Evolutionary conservation across 2,888 invertebrate genomes (phyloP).

Genomic region (Mythimna loreyi): DNA sequence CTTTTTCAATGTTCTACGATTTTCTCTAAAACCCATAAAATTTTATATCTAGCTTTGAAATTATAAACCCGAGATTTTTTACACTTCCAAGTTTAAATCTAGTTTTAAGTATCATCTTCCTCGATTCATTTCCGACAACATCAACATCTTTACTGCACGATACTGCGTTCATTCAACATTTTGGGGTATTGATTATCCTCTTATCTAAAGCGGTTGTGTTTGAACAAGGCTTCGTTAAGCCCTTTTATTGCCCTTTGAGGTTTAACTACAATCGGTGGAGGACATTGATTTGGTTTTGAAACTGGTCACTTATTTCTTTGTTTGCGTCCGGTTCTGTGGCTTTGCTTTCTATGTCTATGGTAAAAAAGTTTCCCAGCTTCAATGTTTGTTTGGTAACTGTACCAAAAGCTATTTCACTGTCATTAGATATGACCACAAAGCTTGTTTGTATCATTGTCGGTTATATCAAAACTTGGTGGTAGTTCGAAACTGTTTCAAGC

Average conservation of each 20-base stretch:
- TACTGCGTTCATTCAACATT: constrained; percentile 62
- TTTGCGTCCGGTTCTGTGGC: constrained; percentile 35
- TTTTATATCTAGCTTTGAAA: constrained; percentile 16
- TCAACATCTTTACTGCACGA: constrained; percentile 23
- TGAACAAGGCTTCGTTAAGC: constrained; percentile 78
- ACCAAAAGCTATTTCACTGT: constrained; percentile 26
- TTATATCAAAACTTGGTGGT: constrained; percentile 55
- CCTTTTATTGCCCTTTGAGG: constrained; percentile 77
- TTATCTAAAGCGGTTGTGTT: constrained; percentile 79
- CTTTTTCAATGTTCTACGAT: constrained; percentile 64
- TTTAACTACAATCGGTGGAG: constrained; percentile 69
- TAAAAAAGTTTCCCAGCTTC: constrained; percentile 23
- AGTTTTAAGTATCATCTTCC: neutral
- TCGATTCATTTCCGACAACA: constrained; percentile 20
- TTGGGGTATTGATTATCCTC: constrained; percentile 78
- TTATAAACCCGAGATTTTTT: constrained; percentile 18
- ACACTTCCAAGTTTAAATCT: neutral
- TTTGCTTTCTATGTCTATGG: constrained; percentile 20
- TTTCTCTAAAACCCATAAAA: constrained; percentile 56
- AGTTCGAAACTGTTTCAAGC: constrained; percentile 48
- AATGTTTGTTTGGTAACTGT: constrained; percentile 37
- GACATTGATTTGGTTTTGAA: constrained; percentile 72
- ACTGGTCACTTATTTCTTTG: constrained; percentile 39
- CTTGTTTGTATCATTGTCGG: constrained; percentile 16
- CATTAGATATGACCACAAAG: constrained; percentile 47